Conservation (phyloP, 1,140 invertebrate genomes). For the Ericerus pela region DNA sequence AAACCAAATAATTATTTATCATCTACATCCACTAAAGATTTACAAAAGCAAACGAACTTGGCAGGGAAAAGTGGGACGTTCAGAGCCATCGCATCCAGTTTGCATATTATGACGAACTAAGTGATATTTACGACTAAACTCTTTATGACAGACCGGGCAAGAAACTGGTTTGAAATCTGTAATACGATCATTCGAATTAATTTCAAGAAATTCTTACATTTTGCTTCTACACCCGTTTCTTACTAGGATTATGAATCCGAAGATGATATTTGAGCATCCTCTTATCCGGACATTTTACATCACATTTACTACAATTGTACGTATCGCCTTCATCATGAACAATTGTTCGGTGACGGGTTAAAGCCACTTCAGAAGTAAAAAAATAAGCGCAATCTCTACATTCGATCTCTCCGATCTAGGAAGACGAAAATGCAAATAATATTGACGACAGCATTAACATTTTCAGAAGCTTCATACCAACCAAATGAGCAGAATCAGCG, state of each 20-base stretch:
- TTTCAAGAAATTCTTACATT: background rate
- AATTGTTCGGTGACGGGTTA: constrained; percentile 35
- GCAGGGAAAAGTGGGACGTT: constrained; percentile 40
- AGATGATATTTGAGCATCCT: constrained; percentile 37
- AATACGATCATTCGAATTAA: constrained; percentile 13
- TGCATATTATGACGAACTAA: constrained; percentile 56
- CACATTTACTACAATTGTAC: constrained; percentile 35
- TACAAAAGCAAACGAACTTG: constrained; percentile 34
- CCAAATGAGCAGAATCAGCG: constrained; percentile 35
- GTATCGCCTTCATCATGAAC: constrained; percentile 33
- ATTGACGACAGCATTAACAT: background rate
- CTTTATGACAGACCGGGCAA: constrained; percentile 42
- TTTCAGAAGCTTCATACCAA: constrained; percentile 23
- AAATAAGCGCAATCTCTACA: constrained; percentile 40
- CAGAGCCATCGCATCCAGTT: constrained; percentile 50
- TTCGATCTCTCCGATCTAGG: constrained; percentile 34
- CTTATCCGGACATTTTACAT: constrained; percentile 34
- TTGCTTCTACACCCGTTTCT: background rate
- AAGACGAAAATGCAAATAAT: constrained; percentile 17
- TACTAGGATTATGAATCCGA: constrained; percentile 31
- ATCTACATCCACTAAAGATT: background rate
- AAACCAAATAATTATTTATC: background rate
- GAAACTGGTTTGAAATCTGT: constrained; percentile 35
- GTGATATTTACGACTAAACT: constrained; percentile 60
- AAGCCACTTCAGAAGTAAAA: constrained; percentile 35